Conservation (phyloP, 2,888 invertebrate genomes). For the Stenichneumon culpator region DNA sequence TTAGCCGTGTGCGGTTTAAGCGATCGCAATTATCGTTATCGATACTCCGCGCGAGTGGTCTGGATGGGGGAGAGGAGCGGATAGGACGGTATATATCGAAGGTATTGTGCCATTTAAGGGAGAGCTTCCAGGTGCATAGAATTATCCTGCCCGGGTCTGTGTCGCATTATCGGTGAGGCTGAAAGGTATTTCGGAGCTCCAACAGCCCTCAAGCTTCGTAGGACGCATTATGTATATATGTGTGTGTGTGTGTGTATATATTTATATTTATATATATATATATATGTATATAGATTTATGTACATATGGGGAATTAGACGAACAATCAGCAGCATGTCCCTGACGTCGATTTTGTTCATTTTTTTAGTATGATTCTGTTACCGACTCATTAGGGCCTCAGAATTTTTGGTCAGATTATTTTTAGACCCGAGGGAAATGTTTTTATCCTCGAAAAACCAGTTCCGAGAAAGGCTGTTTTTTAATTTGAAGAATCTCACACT, state of each 20-base stretch:
- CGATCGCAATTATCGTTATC: slow-evolving; percentile 77
- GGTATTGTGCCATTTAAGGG: slow-evolving; percentile 58
- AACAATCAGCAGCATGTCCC: too few relatives aligned
- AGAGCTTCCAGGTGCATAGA: slow-evolving; percentile 68
- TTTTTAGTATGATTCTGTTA: too few relatives aligned
- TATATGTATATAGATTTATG: too few relatives aligned
- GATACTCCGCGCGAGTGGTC: slow-evolving; percentile 70
- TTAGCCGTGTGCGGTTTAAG: slow-evolving; percentile 60
- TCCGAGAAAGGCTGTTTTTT: too few relatives aligned
- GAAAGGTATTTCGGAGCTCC: slow-evolving; percentile 28
- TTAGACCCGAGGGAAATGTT: too few relatives aligned
- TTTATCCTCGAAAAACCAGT: too few relatives aligned
- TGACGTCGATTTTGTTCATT: too few relatives aligned
- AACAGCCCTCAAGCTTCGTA: slow-evolving; percentile 18
- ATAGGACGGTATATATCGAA: slow-evolving; percentile 57
- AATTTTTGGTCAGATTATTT: too few relatives aligned
- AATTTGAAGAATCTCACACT: too few relatives aligned
- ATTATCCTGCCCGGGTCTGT: slow-evolving; percentile 54
- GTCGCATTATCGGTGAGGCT: slow-evolving; percentile 14
- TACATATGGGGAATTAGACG: too few relatives aligned
- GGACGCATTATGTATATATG: background rate
- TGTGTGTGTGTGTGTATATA: background rate
- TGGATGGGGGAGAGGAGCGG: background rate
- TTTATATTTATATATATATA: too few relatives aligned
- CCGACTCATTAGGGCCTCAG: too few relatives aligned